These are phyloP conservation scores for Apostichopus californicus DNA, from an alignment of 35 echinoderm and acorn worm genomes.

Conservation along the genomic window DNA sequence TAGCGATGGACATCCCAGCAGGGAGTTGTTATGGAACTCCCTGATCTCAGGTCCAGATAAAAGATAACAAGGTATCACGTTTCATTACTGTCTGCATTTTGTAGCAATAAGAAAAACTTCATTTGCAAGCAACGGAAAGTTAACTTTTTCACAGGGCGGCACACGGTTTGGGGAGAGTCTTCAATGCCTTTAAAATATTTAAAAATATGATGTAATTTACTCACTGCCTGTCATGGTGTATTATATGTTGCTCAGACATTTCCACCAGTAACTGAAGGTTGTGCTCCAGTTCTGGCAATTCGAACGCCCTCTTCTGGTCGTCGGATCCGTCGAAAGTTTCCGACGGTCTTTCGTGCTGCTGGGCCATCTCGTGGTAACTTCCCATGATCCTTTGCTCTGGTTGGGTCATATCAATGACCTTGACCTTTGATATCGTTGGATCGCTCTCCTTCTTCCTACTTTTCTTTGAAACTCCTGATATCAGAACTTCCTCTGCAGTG, in stretches of 20 bases:
- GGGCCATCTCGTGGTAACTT: conserved; percentile 75
- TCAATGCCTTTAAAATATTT: too few relatives aligned
- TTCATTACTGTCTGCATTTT: too few relatives aligned
- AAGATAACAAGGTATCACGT: too few relatives aligned
- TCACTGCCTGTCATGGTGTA: conserved; percentile 97
- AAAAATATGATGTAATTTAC: neutral
- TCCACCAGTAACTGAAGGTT: conserved; percentile 91
- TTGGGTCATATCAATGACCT: conserved; percentile 97
- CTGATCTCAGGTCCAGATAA: too few relatives aligned
- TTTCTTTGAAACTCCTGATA: conserved; percentile 60
- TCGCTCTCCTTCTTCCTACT: conserved; percentile 23
- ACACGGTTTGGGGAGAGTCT: too few relatives aligned
- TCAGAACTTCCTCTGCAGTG: conserved; percentile 81
- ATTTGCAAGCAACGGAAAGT: too few relatives aligned
- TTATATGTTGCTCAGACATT: conserved; percentile 90
- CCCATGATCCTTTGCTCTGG: conserved; percentile 83
- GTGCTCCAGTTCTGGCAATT: conserved; percentile 94
- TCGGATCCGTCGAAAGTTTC: conserved; percentile 65
- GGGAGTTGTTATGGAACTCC: too few relatives aligned
- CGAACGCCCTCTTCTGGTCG: conserved; percentile 69
- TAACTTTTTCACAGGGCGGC: too few relatives aligned
- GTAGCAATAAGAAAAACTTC: too few relatives aligned
- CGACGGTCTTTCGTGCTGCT: conserved; percentile 68
- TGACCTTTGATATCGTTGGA: conserved; percentile 63
- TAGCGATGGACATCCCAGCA: too few relatives aligned